Evolutionary conservation across 2,888 invertebrate species (phyloP), one percentile per base, ranked within the genome.

Genomic region (Meghimatium bilineatum): DNA sequence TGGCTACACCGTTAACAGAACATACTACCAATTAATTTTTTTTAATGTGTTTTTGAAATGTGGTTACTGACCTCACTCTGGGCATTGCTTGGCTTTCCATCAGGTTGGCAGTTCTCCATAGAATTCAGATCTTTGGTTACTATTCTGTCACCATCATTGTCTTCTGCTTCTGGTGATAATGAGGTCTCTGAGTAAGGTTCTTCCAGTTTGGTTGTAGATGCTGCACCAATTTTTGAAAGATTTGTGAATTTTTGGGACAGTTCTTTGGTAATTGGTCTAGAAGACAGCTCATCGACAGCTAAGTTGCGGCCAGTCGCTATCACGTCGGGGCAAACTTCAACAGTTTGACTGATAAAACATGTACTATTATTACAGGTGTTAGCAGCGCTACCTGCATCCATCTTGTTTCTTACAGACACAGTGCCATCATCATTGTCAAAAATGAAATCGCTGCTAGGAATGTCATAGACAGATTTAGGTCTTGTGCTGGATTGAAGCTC

Each of bases 381-480:
- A 6, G 38, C 75, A 44, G 52, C 74, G 49, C 63, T 72, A n/a
- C 71, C 38, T 23, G 63, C 12, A 26, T 23, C 32, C 26, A 14
- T 12, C 20, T 67, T 3, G 12, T 36, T 60, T 34, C 20, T 23
- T 8, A 71, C 29, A 49, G 1, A n/a, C 6, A 26, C 29, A 26
- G 80, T 83, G 69, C 80, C 52, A 56, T 69, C 76, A 20, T 80
- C 76, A 23, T 72, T 71, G n/a, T 77, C 29, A 56, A 56, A 14
- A 5, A 38, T 17, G 29, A 26, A 36, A 32, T 69, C 71, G 26
- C n/a, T n/a, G 32, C 63, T 44, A 8, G 80, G 80, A 32, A 34
- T n/a, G 44, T 84, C 84, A 44, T 80, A 80, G 56, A 80, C 38
- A n/a, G 84, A 84, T 52, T 76, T 63, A 0, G 84, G 84, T 52